These are phyloP conservation scores for Dendrolimus kikuchii DNA, from an alignment of 1,140 invertebrate genomes.

Conservation along the genomic window DNA sequence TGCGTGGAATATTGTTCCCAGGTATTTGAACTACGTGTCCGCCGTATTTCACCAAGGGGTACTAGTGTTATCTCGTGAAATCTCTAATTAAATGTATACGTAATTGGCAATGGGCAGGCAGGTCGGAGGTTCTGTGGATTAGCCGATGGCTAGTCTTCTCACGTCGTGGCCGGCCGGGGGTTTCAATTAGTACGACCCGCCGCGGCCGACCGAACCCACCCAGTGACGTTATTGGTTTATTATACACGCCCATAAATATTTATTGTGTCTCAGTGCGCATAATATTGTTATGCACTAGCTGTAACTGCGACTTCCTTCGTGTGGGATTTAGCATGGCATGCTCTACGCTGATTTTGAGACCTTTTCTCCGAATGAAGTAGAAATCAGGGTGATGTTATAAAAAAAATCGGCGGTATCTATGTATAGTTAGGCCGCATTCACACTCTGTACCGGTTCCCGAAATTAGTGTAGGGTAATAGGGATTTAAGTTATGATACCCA, in stretches of 20 bases:
- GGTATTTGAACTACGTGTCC: slow-evolving; percentile 9
- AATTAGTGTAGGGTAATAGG: too few relatives aligned
- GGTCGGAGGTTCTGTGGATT: slow-evolving; percentile 21
- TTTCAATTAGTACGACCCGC: slow-evolving; percentile 50
- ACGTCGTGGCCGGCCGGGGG: slow-evolving; percentile 33
- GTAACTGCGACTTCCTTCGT: too few relatives aligned
- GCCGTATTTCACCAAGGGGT: slow-evolving; percentile 43
- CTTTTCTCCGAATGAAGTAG: too few relatives aligned
- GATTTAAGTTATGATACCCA: too few relatives aligned
- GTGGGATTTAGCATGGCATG: too few relatives aligned
- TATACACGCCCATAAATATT: slow-evolving; percentile 30
- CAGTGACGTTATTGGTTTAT: slow-evolving; percentile 47
- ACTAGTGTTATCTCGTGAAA: slow-evolving; percentile 66
- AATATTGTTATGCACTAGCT: slow-evolving; percentile 8
- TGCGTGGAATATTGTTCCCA: too few relatives aligned
- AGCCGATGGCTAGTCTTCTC: slow-evolving; percentile 44
- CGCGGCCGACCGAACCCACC: slow-evolving; percentile 14
- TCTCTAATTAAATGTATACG: slow-evolving; percentile 53
- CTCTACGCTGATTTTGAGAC: too few relatives aligned
- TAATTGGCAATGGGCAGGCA: slow-evolving; percentile 18
- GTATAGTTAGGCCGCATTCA: too few relatives aligned
- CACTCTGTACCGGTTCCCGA: too few relatives aligned
- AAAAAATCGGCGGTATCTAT: too few relatives aligned
- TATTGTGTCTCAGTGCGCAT: slow-evolving; percentile 6
- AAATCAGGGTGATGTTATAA: too few relatives aligned